Percentiles rank a stretch among this genome's conserved stretches.
These are phyloP conservation scores for Caloenas nicobarica DNA, from an alignment of 2,113 vertebrate genomes.

Conservation along the genomic window DNA sequence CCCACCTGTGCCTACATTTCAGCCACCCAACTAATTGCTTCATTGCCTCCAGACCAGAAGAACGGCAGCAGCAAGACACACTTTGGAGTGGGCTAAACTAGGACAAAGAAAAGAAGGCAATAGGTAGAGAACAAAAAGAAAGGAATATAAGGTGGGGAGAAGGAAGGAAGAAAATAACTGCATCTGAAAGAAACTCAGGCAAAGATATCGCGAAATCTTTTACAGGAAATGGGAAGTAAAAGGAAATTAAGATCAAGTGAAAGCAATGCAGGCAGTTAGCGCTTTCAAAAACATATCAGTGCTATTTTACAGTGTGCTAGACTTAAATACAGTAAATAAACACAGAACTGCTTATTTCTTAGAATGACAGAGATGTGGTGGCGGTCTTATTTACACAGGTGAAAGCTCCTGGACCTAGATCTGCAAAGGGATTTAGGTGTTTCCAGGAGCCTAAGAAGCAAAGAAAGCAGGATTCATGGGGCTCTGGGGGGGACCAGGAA, in stretches of 20 bases:
- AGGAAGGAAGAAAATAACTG: not conserved
- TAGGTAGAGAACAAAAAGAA: not conserved
- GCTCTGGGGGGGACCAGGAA: constrained; percentile 1
- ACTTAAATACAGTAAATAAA: constrained; percentile 63
- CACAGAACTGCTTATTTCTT: constrained; percentile 48
- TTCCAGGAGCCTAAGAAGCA: constrained; percentile 32
- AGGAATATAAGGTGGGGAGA: not conserved
- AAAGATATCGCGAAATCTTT: not conserved
- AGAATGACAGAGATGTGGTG: constrained; percentile 50
- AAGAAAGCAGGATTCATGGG: constrained; percentile 51
- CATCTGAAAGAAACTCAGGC: not conserved
- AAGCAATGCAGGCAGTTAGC: constrained; percentile 23
- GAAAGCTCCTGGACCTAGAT: constrained; percentile 38
- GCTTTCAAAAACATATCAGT: constrained; percentile 29
- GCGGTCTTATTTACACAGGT: constrained; percentile 62
- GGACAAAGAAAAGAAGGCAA: not conserved
- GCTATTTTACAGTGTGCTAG: constrained; percentile 54
- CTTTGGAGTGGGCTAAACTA: not conserved
- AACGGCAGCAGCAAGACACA: not conserved
- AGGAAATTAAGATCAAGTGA: constrained; percentile 18
- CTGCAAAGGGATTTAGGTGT: constrained; percentile 41
- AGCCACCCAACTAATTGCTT: not conserved
- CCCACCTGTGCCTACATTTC: not conserved
- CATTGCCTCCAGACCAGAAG: not conserved
- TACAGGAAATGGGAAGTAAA: constrained; percentile 22